Conservation (phyloP, 2,888 invertebrate species). For the Eupithecia abbreviata region DNA sequence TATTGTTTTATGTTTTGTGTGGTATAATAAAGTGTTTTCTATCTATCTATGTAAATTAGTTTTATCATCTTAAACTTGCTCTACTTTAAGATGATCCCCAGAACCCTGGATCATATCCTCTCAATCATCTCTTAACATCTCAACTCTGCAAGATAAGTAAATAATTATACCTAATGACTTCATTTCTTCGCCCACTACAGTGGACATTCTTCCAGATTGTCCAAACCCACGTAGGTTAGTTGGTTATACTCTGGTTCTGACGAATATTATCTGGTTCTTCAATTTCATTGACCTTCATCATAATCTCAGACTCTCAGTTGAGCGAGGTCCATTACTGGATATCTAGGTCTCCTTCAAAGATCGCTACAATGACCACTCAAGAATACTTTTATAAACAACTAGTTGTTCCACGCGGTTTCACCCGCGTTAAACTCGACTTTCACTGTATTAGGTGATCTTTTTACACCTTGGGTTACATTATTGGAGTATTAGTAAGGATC, state of each 20-base stretch:
- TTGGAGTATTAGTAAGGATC: too few species aligned
- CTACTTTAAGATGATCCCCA: too few species aligned
- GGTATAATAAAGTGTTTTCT: too few species aligned
- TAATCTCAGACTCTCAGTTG: not conserved
- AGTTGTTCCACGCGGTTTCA: too few species aligned
- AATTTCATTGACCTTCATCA: not conserved
- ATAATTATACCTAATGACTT: not conserved
- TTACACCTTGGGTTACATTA: too few species aligned
- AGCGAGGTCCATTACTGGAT: not conserved
- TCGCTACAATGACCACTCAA: not conserved
- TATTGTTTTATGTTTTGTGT: too few species aligned
- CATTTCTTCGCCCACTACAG: not conserved
- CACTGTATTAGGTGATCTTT: too few species aligned
- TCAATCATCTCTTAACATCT: not conserved
- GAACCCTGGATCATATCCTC: not conserved
- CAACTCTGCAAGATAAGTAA: not conserved
- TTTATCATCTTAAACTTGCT: not conserved
- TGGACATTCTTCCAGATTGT: not conserved
- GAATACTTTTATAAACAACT: not conserved
- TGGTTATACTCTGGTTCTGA: not conserved
- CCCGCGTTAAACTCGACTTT: too few species aligned
- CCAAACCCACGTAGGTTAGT: not conserved
- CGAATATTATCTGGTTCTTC: not conserved
- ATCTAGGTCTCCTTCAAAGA: not conserved
- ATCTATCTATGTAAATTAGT: not conserved